Evolutionary conservation across 2,888 invertebrate species (phyloP), one percentile per base, ranked within the genome.

Genomic region (Acanthosoma haemorrhoidale): DNA sequence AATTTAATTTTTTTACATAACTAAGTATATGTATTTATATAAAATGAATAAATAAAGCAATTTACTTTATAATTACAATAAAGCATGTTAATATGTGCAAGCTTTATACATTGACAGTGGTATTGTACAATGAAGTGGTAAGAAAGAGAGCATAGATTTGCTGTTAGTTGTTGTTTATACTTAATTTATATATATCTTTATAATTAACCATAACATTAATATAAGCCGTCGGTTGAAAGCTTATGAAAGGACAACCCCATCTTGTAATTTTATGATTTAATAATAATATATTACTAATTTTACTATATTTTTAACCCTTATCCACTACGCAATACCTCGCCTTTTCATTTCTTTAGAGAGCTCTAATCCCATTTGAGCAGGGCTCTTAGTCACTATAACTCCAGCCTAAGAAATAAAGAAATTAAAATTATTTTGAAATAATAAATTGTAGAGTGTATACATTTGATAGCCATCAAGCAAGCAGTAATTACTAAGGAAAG

Each of bases 311-410:
- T 21, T 41, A 21, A 18, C 16, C 15, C 15, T 57, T 51, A 32
- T 6, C 13, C 18, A 34, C 32, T 60, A 67, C 16, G 16, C 67
- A 29, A 82, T 77, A 71, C 82, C 89, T 81, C 89, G 84, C 81
- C 90, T 87, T 79, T 90, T 89, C 94, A 94, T 94, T 83, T 92
- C 93, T 83, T 93, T 92, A 75, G 88, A 81, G 77, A 97, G 85
- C 80, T 92, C 91, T 70, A 85, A 86, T 64, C 97, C 97, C 92
- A 98, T 94, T 83, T 96, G 92, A 74, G 97, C 97, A 13, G 96
- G 97, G 76, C 96, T 96, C 81, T 90, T 90, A 38, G 95, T 94
- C 11, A 98, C 96, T 77, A 93, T 89, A 21, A 96, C 97, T 76
- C 94, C 94, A 74, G 96, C 96, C 82, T 85, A 75, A 51, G 80